Evolutionary conservation across 37 sponge, comb jelly and placozoan genomes (phyloP).

Genomic region (Beroe ovata): DNA sequence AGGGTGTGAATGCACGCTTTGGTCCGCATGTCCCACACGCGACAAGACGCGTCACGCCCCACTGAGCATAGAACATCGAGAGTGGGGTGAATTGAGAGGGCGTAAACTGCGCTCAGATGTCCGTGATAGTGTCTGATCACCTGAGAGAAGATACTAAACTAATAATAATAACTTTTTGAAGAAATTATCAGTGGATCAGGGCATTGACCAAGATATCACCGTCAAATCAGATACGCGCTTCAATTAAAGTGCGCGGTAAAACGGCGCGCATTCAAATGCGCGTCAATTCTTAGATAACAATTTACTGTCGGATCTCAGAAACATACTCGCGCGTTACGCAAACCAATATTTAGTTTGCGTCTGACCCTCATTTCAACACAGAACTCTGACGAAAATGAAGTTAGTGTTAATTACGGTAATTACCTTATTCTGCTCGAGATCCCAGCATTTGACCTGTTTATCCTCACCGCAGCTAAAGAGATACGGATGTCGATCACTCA

Average conservation of each 20-base stretch:
- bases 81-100: constrained; percentile 87
- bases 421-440: constrained; percentile 97
- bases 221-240: no score
- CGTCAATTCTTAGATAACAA: background rate
- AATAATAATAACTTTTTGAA: no score
- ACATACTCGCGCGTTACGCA: background rate
- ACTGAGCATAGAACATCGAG: constrained; percentile 90
- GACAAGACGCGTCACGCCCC: constrained; percentile 87
- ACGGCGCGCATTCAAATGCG: background rate
- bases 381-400: no score
- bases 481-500: constrained; percentile 93
- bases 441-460: constrained; percentile 99
- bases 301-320: background rate
- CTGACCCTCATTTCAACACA: no score
- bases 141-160: no score
- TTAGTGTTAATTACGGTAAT: no score
- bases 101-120: constrained; percentile 94
- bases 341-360: background rate
- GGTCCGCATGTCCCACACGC: constrained; percentile 99
- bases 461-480: constrained; percentile 96
- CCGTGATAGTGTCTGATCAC: constrained; percentile 97
- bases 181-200: no score
- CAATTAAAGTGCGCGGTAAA: background rate
- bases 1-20: constrained; percentile 96
- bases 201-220: no score